These are phyloP conservation scores for Anodontia alba DNA, from an alignment of 2,888 invertebrate species.

Conservation along the genomic window DNA sequence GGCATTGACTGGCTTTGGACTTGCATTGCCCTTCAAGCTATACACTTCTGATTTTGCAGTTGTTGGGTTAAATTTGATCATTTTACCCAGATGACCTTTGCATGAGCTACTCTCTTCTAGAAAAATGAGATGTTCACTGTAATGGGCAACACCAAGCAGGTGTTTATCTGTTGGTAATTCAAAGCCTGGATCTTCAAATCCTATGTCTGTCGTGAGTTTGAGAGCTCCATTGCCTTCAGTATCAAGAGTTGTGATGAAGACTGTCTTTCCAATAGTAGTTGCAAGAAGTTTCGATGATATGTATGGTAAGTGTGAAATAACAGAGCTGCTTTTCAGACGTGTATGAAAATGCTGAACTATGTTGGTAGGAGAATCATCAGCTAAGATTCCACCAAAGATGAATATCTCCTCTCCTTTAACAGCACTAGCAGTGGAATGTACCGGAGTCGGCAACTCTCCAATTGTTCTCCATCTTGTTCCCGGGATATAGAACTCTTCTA, in stretches of 20 bases:
- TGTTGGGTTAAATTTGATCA: constrained; percentile 48
- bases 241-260: constrained; percentile 39
- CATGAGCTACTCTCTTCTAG: constrained; percentile 32
- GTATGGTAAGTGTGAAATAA: constrained; percentile 50
- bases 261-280: constrained; percentile 40
- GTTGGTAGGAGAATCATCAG: constrained; percentile 33
- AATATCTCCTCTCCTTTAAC: constrained; percentile 57
- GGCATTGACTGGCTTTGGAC: constrained; percentile 61
- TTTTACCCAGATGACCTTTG: constrained; percentile 29
- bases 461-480: constrained; percentile 56
- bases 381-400: constrained; percentile 58
- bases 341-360: constrained; percentile 62
- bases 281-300: constrained; percentile 39
- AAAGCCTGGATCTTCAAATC: constrained; percentile 42
- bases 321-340: constrained; percentile 44
- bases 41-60: constrained; percentile 37
- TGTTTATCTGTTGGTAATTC: constrained; percentile 41
- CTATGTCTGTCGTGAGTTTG: constrained; percentile 38
- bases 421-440: constrained; percentile 52
- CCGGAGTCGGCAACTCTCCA: constrained; percentile 56
- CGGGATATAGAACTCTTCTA: constrained; percentile 62
- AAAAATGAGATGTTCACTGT: constrained; percentile 47
- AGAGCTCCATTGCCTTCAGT: constrained; percentile 44
- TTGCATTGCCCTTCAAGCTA: constrained; percentile 35
- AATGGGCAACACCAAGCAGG: constrained; percentile 55